Evolutionary conservation across 2,113 vertebrate species (phyloP).

Genomic region (Nibea albiflora): DNA sequence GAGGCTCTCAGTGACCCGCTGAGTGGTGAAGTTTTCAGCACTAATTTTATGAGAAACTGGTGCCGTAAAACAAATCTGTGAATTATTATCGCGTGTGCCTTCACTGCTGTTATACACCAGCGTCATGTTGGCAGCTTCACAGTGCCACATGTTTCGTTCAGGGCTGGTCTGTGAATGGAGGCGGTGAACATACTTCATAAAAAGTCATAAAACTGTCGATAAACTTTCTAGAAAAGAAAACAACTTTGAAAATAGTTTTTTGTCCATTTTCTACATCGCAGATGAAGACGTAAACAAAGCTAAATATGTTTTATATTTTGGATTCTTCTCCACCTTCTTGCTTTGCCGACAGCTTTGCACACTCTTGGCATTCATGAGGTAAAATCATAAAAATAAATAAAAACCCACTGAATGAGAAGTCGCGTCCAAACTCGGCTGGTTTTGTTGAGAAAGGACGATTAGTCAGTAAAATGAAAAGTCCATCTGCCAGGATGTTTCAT

Average conservation of each 20-base stretch:
- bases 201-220: not conserved
- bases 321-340: no score
- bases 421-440: no score
- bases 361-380: no score
- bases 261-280: no score
- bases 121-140: not conserved
- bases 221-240: no score
- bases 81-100: conserved; percentile 22
- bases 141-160: not conserved
- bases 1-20: conserved; percentile 3
- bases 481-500: not conserved
- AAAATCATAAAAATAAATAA: no score
- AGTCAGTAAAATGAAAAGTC: not conserved
- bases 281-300: no score
- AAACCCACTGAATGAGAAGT: no score
- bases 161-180: not conserved
- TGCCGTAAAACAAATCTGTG: conserved; percentile 43
- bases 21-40: conserved; percentile 16
- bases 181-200: not conserved
- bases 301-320: no score
- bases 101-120: not conserved
- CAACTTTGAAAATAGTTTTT: no score
- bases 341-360: no score
- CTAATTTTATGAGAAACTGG: conserved; percentile 31
- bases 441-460: not conserved